Percentiles rank a stretch among this genome's conserved stretches.
Conservation (phyloP, 2,113 vertebrate genomes). For the Nanorana parkeri region DNA sequence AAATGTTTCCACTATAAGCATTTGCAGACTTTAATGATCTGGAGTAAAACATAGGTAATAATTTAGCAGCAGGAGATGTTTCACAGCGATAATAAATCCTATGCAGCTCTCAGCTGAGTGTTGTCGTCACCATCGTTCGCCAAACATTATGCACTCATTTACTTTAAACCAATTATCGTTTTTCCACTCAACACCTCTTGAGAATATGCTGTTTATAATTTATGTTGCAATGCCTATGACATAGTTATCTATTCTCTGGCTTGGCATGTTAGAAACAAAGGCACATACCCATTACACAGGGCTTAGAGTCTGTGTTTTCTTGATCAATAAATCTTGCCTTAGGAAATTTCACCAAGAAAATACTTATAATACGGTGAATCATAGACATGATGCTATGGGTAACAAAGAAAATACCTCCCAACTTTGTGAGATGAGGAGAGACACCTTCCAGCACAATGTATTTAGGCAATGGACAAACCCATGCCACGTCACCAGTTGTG, state of each 20-base stretch:
- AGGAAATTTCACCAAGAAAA: no score
- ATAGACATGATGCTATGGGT: no score
- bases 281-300: not conserved
- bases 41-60: not conserved
- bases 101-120: not conserved
- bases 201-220: not conserved
- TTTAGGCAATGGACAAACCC: no score
- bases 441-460: no score
- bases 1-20: slow-evolving; percentile 2
- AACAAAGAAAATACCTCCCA: no score
- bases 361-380: no score
- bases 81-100: not conserved
- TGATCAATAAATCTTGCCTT: not conserved
- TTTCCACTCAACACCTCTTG: slow-evolving; percentile 5
- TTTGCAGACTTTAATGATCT: no score
- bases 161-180: slow-evolving; percentile 27
- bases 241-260: slow-evolving; percentile 5
- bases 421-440: no score
- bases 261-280: not conserved
- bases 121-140: not conserved
- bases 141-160: slow-evolving; percentile 7
- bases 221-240: slow-evolving; percentile 1
- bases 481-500: no score
- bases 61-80: not conserved
- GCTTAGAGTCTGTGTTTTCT: not conserved